A percentile compares a stretch with the other conserved stretches of the same genome.
Evolutionary conservation across 2,797 vertebrate species (phyloP).

Genomic region (Phrynocephalus forsythii): DNA sequence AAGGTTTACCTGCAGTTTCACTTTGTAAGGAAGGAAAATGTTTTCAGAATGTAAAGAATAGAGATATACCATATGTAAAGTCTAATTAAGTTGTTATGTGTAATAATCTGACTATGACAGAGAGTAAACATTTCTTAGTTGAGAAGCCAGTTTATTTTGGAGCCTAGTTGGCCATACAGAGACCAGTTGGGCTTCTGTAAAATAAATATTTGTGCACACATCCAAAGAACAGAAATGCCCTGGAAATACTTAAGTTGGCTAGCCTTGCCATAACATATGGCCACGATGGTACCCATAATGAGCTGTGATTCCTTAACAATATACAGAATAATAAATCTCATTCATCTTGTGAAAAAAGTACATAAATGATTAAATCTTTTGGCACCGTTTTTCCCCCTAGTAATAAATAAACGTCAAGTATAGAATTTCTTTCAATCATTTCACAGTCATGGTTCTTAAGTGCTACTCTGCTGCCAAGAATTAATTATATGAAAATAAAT

Average conservation of each 20-base stretch:
- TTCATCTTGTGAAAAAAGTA: constrained; percentile 48
- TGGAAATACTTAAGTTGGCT: neutral
- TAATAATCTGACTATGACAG: neutral
- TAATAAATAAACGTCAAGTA: constrained; percentile 70
- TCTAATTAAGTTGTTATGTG: no score
- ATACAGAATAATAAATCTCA: constrained; percentile 44
- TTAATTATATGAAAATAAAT: constrained; percentile 78
- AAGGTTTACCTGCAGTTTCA: neutral
- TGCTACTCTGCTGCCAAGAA: constrained; percentile 70
- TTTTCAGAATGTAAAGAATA: neutral
- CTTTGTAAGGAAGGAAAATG: neutral
- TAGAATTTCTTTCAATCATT: constrained; percentile 72
- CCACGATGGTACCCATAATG: constrained; percentile 28
- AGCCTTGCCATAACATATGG: constrained; percentile 1
- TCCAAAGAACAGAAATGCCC: neutral
- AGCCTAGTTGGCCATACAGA: neutral
- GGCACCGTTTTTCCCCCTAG: constrained; percentile 56
- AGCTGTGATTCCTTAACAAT: constrained; percentile 43
- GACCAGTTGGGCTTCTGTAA: neutral
- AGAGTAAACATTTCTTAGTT: neutral
- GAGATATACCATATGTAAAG: neutral
- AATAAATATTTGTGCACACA: neutral
- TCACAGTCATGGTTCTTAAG: constrained; percentile 74
- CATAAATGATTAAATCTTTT: constrained; percentile 69
- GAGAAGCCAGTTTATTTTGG: neutral